These are phyloP conservation scores for Falco concolor DNA, from an alignment of 2,797 vertebrate genomes.

Conservation along the genomic window DNA sequence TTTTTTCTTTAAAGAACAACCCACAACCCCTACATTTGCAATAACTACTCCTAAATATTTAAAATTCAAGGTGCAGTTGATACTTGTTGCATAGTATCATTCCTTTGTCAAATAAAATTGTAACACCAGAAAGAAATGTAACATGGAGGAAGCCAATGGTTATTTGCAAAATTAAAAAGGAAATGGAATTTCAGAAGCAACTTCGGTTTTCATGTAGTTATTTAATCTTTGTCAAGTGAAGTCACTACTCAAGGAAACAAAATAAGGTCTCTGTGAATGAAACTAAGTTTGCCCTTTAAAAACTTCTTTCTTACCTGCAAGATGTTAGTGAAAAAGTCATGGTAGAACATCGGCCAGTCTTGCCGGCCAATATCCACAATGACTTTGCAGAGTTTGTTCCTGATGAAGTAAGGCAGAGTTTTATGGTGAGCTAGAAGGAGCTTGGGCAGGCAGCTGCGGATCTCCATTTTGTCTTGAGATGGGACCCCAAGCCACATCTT, in stretches of 20 bases:
- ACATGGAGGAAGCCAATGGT: neutral
- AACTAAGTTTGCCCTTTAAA: neutral
- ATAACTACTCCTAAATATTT: neutral
- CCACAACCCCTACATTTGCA: neutral
- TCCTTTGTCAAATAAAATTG: neutral
- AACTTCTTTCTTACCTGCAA: conserved; percentile 82
- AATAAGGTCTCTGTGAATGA: neutral
- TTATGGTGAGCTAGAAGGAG: conserved; percentile 93
- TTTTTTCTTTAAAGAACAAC: neutral
- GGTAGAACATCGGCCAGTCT: conserved; percentile 99
- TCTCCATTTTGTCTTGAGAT: conserved; percentile 96
- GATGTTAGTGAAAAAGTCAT: conserved; percentile 97
- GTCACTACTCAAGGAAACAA: neutral
- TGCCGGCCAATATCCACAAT: conserved; percentile 98
- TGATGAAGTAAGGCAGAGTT: conserved; percentile 93
- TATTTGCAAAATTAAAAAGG: neutral
- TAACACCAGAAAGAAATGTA: rapidly evolving
- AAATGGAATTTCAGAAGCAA: neutral
- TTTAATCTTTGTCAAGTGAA: neutral
- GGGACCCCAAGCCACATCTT: conserved; percentile 98
- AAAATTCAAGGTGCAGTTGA: neutral
- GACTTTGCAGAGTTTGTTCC: conserved; percentile 98
- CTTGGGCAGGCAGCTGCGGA: conserved; percentile 94
- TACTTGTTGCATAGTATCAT: neutral
- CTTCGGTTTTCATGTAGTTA: neutral